Conservation (phyloP, 2,113 vertebrate species). For the Microcebus ravelobensis region DNA sequence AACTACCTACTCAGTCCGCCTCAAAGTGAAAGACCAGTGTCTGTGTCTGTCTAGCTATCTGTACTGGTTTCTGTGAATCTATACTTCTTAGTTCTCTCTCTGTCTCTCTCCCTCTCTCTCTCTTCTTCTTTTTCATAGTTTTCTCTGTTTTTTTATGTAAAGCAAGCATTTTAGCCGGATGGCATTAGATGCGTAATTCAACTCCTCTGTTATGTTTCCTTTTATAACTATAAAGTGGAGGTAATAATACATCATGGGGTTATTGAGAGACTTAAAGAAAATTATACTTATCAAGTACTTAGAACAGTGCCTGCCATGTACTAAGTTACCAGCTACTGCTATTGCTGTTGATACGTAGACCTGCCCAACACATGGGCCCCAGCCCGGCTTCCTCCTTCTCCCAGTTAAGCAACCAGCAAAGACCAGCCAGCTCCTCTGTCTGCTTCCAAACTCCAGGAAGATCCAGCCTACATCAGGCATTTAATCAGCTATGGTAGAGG, state of each 20-base stretch:
- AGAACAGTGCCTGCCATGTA: accelerated
- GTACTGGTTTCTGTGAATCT: background rate
- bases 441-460: background rate
- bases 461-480: background rate
- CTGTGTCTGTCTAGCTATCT: background rate
- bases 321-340: background rate
- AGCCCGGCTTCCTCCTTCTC: accelerated
- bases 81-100: too few species aligned
- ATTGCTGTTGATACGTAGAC: too few species aligned
- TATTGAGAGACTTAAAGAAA: background rate
- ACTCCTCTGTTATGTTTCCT: background rate
- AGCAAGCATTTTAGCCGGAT: background rate
- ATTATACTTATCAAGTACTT: background rate
- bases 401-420: background rate
- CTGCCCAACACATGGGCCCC: background rate
- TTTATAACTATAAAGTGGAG: background rate
- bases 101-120: accelerated
- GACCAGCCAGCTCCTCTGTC: background rate
- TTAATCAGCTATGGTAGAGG: too few species aligned
- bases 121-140: background rate
- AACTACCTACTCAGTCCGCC: background rate
- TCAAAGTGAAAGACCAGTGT: background rate
- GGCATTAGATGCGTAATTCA: background rate
- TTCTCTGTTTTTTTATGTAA: background rate
- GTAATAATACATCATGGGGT: background rate